Evolutionary conservation across 2,113 vertebrate species (phyloP).

Genomic region (Syrmaticus mikado): DNA sequence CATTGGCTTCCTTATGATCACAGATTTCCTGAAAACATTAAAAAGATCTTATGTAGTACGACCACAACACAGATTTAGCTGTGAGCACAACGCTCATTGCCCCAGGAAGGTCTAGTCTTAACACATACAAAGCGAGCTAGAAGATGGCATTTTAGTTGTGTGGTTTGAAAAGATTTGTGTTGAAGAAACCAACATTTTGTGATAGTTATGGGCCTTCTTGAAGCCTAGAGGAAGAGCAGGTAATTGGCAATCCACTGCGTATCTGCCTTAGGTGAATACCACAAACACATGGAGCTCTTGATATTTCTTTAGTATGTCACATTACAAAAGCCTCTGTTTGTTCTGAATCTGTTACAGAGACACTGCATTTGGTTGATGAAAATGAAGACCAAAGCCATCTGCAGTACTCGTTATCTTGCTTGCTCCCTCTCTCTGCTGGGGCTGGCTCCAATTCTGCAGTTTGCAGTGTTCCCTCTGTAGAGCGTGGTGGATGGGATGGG

Average conservation of each 20-base stretch:
- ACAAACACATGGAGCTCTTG: background rate
- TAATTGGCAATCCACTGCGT: constrained; percentile 16
- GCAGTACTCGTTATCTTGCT: constrained; percentile 14
- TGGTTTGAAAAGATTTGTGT: constrained; percentile 5
- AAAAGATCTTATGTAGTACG: background rate
- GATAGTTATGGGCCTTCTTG: background rate
- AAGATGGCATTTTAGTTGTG: constrained; percentile 11
- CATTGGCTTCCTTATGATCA: background rate
- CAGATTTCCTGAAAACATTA: background rate
- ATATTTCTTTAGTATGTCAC: background rate
- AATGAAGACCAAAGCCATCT: constrained; percentile 30
- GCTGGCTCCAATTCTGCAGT: constrained; percentile 29
- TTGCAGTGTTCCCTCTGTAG: background rate
- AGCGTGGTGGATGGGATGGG: background rate
- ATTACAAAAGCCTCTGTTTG: constrained; percentile 19
- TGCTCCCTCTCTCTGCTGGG: background rate
- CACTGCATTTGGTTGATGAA: constrained; percentile 2
- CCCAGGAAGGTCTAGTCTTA: background rate
- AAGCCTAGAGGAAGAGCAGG: constrained; percentile 33
- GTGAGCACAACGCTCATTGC: background rate
- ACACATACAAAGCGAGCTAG: background rate
- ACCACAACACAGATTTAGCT: background rate
- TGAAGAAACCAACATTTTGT: constrained; percentile 26
- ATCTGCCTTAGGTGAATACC: constrained; percentile 8
- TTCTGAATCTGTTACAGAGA: background rate